Evolutionary conservation across 2,888 invertebrate species (phyloP), one percentile per base, ranked within the genome.

Genomic region (Heteromyza rotundicornis): DNA sequence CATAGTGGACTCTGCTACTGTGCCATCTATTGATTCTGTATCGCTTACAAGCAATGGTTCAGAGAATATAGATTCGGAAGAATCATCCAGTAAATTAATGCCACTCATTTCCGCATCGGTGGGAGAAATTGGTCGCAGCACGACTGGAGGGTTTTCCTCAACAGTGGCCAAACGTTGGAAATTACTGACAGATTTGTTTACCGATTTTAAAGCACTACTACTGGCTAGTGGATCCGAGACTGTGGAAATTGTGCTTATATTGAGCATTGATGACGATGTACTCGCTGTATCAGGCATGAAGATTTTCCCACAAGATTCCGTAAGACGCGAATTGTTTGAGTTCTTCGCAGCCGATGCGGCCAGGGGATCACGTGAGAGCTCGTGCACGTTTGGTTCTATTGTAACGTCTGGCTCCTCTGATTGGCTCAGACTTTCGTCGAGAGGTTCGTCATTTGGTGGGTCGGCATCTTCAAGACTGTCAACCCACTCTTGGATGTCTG

Each of bases 41-140:
- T 67, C 72, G 3, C 75, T 74, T 1, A 78, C 69, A 54, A 70
- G 59, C 12, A 78, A 61, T 7, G 69, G 66, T 51, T 80, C 80
- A 2, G 72, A 76, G 40, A 76, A 74, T 36, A 72, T 60, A 0
- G 80, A 80, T 32, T 79, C 80, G 0, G 71, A 64, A 2, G 79
- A 76, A 62, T 76, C 71, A 66, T 80, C 80, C 1, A 81, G 64
- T 27, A 76, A 55, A 60, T 77, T 70, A 35, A 81, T 76, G 7
- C 81, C 81, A 59, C 81, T 81, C 55, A 81, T 70, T 51, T 80
- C 79, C 0, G 71, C 63, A 14, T 64, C 64, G 1, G 53, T 49
- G 1, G 70, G 57, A 8, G 60, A 64, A 17, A 22, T 57, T 17
- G 62, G 57, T n/a, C n/a, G n/a, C n/a, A n/a, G n/a, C 58, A 7